phyloP scores from a whole-genome alignment of 2,113 vertebrate species.

The Corythoichthys intestinalis region DNA sequence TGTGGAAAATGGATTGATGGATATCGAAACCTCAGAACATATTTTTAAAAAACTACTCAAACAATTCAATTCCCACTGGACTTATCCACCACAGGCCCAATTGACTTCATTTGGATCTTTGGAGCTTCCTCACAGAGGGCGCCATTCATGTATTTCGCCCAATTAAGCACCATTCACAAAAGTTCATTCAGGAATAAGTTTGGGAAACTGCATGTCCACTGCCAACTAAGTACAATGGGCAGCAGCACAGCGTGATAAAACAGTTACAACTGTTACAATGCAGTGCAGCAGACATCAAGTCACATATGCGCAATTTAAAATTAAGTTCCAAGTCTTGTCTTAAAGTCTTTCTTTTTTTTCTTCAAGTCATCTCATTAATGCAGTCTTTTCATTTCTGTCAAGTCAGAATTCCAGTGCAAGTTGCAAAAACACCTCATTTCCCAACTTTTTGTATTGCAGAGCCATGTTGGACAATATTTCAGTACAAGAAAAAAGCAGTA shows the following conservation, averaged over 20 bases:
- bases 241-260: conserved; percentile 16
- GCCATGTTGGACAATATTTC: conserved; percentile 20
- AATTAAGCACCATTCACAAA: conserved; percentile 33
- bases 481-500: not conserved
- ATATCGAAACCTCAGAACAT: not conserved
- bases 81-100: not conserved
- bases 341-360: too few relatives aligned
- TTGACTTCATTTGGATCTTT: not conserved
- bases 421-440: too few relatives aligned
- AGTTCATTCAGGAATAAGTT: conserved; percentile 37
- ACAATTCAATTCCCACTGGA: not conserved
- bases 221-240: conserved; percentile 25
- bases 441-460: not conserved
- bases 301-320: not conserved
- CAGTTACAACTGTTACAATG: not conserved
- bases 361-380: too few relatives aligned
- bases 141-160: conserved; percentile 9
- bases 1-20: not conserved
- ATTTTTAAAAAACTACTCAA: not conserved
- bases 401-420: too few relatives aligned
- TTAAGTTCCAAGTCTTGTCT: not conserved
- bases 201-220: conserved; percentile 26
- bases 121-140: not conserved
- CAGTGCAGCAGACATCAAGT: not conserved
- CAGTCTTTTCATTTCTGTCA: too few relatives aligned